Conservation (phyloP, 35 echinoderm and acorn worm species). For the Stichopus chloronotus region DNA sequence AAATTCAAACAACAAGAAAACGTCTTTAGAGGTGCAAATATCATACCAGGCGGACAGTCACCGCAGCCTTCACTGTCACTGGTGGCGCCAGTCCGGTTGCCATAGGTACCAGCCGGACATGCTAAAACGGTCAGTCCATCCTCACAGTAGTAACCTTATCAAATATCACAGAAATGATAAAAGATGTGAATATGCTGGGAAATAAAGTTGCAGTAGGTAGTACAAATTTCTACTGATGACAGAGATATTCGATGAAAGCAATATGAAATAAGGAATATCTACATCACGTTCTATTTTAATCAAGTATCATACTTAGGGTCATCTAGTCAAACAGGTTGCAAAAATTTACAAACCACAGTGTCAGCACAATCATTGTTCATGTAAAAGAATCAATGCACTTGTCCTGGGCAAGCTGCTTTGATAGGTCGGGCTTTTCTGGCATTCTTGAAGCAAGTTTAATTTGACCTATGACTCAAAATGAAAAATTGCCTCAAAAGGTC, state of each 20-base stretch:
- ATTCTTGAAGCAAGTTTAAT: too few species aligned
- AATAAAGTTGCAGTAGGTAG: slow-evolving; percentile 55
- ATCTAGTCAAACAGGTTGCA: too few species aligned
- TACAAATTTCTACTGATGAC: slow-evolving; percentile 60
- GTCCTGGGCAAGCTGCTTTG: too few species aligned
- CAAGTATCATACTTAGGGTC: too few species aligned
- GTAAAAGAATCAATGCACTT: too few species aligned
- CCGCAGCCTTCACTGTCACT: slow-evolving; percentile 74
- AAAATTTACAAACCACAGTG: too few species aligned
- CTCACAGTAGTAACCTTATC: slow-evolving; percentile 94
- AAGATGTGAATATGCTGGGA: not conserved
- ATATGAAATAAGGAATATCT: slow-evolving; percentile 33
- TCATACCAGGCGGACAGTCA: slow-evolving; percentile 83
- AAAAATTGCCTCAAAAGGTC: too few species aligned
- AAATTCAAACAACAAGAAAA: too few species aligned
- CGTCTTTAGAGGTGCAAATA: not conserved
- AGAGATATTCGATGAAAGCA: slow-evolving; percentile 76
- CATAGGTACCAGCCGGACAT: slow-evolving; percentile 90
- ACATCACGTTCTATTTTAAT: too few species aligned
- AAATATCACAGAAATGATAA: not conserved
- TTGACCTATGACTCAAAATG: too few species aligned
- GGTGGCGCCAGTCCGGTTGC: slow-evolving; percentile 82
- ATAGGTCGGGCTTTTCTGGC: too few species aligned
- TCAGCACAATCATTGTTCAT: too few species aligned
- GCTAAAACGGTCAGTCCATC: slow-evolving; percentile 77